Evolutionary conservation across 2,797 vertebrate species (phyloP).

Genomic region (Sebastes baramenuke): DNA sequence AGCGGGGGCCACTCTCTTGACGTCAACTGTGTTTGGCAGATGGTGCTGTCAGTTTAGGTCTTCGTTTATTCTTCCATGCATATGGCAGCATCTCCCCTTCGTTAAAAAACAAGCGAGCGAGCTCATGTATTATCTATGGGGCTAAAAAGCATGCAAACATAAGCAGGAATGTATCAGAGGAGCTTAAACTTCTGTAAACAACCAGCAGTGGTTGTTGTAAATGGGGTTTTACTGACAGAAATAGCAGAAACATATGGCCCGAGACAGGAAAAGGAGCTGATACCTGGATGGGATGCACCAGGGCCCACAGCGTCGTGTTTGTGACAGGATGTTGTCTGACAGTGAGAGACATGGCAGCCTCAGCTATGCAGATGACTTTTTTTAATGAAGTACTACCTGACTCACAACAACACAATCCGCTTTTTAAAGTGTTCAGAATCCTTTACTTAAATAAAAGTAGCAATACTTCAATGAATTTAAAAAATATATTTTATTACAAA

Average conservation of each 20-base stretch:
- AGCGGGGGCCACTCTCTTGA: conserved; percentile 81
- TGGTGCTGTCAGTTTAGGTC: conserved; percentile 89
- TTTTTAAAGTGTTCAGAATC: neutral
- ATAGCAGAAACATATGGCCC: conserved; percentile 92
- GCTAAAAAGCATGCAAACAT: conserved; percentile 87
- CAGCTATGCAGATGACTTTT: conserved; percentile 79
- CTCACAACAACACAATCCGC: conserved; percentile 1
- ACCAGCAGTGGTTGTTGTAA: conserved; percentile 84
- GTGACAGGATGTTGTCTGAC: conserved; percentile 86
- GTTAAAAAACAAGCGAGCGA: conserved; percentile 77
- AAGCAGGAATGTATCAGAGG: conserved; percentile 84
- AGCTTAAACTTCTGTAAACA: conserved; percentile 92
- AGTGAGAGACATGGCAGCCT: conserved; percentile 74
- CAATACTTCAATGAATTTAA: neutral
- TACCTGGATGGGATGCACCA: conserved; percentile 83
- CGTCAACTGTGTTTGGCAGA: conserved; percentile 88
- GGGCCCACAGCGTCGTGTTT: conserved; percentile 78
- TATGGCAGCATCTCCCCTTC: conserved; percentile 85
- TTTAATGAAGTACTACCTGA: conserved; percentile 77
- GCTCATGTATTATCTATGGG: conserved; percentile 91
- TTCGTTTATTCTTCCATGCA: conserved; percentile 88
- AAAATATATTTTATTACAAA: neutral
- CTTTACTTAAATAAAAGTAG: neutral
- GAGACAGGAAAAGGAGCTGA: conserved; percentile 86
- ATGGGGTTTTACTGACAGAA: conserved; percentile 91